Percentiles rank a stretch among this genome's conserved stretches.
Evolutionary conservation across 1,140 invertebrate species (phyloP).

Genomic region (Elymnias hypermnestra): DNA sequence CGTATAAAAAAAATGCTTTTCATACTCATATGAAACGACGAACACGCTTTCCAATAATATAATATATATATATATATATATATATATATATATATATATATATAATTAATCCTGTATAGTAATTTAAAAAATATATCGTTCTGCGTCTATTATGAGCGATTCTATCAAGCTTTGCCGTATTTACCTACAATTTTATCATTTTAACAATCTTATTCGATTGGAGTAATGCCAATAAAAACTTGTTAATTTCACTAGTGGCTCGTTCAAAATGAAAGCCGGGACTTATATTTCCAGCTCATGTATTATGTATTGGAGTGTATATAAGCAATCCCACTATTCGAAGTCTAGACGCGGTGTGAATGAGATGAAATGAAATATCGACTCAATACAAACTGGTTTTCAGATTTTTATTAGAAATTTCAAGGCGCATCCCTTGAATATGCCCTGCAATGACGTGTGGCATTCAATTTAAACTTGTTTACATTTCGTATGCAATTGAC

Average conservation of each 20-base stretch:
- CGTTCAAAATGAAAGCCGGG: conserved; percentile 52
- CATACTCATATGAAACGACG: too few relatives aligned
- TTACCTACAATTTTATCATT: conserved; percentile 11
- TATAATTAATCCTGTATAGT: too few relatives aligned
- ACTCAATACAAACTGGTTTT: conserved; percentile 45
- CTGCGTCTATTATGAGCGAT: too few relatives aligned
- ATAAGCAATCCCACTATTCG: conserved; percentile 57
- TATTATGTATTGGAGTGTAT: conserved; percentile 58
- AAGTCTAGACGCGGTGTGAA: conserved; percentile 62
- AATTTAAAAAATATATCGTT: too few relatives aligned
- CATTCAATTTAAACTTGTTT: conserved; percentile 18
- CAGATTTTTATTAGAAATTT: conserved; percentile 42
- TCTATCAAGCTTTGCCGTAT: neutral
- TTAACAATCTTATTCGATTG: conserved; percentile 39
- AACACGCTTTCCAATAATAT: too few relatives aligned
- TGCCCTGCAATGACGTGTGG: conserved; percentile 17
- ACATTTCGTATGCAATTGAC: neutral
- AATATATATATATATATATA: too few relatives aligned
- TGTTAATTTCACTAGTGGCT: conserved; percentile 60
- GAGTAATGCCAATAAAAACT: conserved; percentile 63
- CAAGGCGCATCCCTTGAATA: conserved; percentile 30
- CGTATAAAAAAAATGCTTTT: too few relatives aligned
- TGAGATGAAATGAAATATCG: conserved; percentile 63
- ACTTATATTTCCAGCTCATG: conserved; percentile 63
- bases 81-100: too few relatives aligned